Evolutionary conservation across 1,140 invertebrate species (phyloP).

Genomic region (Sogatella furcifera): DNA sequence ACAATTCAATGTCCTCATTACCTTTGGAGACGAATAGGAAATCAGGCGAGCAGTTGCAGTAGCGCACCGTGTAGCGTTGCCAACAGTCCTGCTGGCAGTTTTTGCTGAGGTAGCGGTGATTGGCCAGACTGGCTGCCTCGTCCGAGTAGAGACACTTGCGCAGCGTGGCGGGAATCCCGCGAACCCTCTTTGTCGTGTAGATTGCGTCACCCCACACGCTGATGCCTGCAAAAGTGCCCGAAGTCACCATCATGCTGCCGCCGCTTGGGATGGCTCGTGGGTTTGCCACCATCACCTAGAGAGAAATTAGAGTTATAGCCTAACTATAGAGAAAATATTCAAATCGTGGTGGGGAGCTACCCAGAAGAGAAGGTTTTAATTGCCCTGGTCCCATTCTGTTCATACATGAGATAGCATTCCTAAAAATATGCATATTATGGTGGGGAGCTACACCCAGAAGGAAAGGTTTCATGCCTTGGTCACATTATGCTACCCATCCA

Average conservation of each 20-base stretch:
- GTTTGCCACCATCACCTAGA: constrained; percentile 14
- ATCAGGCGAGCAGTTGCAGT: constrained; percentile 15
- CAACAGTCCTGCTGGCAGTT: constrained; percentile 16
- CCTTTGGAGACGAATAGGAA: constrained; percentile 9
- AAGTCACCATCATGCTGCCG: constrained; percentile 10
- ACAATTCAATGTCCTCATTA: background rate
- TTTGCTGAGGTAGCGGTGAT: constrained; percentile 12
- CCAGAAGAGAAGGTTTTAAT: too few species aligned
- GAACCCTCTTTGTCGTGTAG: constrained; percentile 5
- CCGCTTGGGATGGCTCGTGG: constrained; percentile 12
- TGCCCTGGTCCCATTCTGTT: too few species aligned
- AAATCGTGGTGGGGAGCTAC: too few species aligned
- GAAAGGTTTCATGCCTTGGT: too few species aligned
- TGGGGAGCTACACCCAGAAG: too few species aligned
- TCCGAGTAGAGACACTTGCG: constrained; percentile 12
- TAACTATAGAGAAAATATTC: too few species aligned
- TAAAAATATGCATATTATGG: too few species aligned
- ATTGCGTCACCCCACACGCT: constrained; percentile 14
- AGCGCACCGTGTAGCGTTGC: constrained; percentile 5
- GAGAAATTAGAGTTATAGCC: background rate
- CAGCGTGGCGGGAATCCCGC: background rate
- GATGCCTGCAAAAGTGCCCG: constrained; percentile 11
- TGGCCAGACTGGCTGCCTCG: constrained; percentile 4
- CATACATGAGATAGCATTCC: too few species aligned
- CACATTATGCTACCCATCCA: too few species aligned